These are phyloP conservation scores for Magallana ariakensis DNA, from an alignment of 1,140 invertebrate genomes.

Conservation along the genomic window DNA sequence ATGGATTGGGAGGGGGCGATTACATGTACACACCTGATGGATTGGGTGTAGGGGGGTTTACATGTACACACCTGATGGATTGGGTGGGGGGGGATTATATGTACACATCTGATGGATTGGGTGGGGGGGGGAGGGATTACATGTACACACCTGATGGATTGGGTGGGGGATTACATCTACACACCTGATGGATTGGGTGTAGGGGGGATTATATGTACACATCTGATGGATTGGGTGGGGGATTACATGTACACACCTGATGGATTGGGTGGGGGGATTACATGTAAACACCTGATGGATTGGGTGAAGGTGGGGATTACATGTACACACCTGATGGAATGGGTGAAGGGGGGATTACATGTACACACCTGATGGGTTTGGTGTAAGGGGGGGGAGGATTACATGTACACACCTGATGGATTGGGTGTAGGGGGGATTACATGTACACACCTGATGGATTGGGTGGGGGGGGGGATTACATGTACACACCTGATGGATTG, in stretches of 20 bases:
- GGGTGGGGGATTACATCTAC: too few species aligned
- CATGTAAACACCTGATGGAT: constrained; percentile 85
- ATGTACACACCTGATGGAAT: constrained; percentile 84
- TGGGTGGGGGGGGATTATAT: too few species aligned
- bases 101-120: constrained; percentile 87
- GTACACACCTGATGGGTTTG: constrained; percentile 87
- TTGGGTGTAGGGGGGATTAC: too few species aligned
- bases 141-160: constrained; percentile 85
- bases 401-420: constrained; percentile 85
- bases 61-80: constrained; percentile 85
- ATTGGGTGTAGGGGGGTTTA: too few species aligned
- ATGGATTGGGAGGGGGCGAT: constrained; percentile 82
- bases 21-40: constrained; percentile 84
- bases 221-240: constrained; percentile 85
- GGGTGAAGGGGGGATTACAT: too few species aligned
- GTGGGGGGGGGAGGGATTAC: too few species aligned
- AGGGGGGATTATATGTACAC: neutral
- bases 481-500: constrained; percentile 86
- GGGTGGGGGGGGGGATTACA: too few species aligned
- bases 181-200: constrained; percentile 87
- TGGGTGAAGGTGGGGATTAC: too few species aligned
- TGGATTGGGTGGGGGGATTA: constrained; percentile 80
- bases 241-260: constrained; percentile 81
- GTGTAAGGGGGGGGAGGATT: too few species aligned
- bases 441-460: constrained; percentile 86